Base-by-base conservation (phyloP, 2,888 invertebrate genomes). In the Euplagia quadripunctaria region DNA sequence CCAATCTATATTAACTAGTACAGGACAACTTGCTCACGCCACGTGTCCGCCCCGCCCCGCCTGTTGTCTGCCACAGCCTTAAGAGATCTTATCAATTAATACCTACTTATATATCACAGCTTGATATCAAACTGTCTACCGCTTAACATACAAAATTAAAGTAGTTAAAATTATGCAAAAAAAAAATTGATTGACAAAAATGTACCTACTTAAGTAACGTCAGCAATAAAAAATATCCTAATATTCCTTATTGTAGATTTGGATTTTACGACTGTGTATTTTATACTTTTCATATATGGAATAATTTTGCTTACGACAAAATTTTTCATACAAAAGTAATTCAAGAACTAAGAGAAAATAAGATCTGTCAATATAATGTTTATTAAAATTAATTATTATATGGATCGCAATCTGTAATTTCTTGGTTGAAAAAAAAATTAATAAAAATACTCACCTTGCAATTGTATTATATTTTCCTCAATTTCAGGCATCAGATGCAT, bases 401-500 rank as follows among this genome's bases (percentile, higher is more conserved):
- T 31, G 31, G 31, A 31, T 31, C 2, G 31, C 31, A 31, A 31
- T 31, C 31, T 31, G 31, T 31, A 31, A 31, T 31, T 31, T 31
- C 31, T 1, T 31, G 31, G 31, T 31, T 31, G 31, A 31, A 31
- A 31, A 31, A 61, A 5, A 31, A 5, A 5, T 20, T 0, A 31
- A 4, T 3, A 20, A 61, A 14, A 7, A 14, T 84, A 94, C 96
- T 94, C 76, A 96, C 96, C 72, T 84, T 97, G 96, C 76, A 98
- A 92, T 68, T 96, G 91, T n/a, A 96, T 94, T 16, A 98, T 96
- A 73, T 96, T 96, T 85, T 98, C 97, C 16, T 96, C 93, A 0
- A 98, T 97, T 94, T 98, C 98, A 1, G 98, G 98, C 72, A 98
- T 93, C 84, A 98, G 94, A 87, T 98, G 98, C 81, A 98, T 92